Base-by-base conservation (phyloP, 2,797 vertebrate species). In the Yasuhikotakia modesta region DNA sequence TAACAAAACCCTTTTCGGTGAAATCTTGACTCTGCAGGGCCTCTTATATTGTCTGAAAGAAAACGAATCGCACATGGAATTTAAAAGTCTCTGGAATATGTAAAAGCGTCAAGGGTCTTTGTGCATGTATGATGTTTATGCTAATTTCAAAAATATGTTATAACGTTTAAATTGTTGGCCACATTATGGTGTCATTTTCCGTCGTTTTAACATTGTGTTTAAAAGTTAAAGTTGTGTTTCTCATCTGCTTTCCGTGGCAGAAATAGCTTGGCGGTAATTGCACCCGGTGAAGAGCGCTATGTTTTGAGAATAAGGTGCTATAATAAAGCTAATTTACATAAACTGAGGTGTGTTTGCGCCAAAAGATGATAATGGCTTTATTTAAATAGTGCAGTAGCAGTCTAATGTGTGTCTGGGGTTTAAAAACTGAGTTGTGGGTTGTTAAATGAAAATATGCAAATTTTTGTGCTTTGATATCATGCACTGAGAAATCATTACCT, bases 1-100 rank as follows among this genome's bases (percentile, higher is more conserved):
- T 52, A 77, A 77, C 67, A 63, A 77, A 70, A 58, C 27, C 66
- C 35, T 63, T 75, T 77, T 61, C 22, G 66, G 75, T 27, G 55
- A 52, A 66, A 50, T 77, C 55, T 77, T 77, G 63, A 70, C 66
- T 53, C 19, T 4, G 11, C 10, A 14, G 2, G 45, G 53, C 65
- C 65, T 76, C 43, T 12, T 76, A 48, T 17, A 11, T 68, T 58
- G 52, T 69, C 39, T 69, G 60, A 17, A n/a, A 60, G 68, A 58
- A 19, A 14, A 39, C 4, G 2, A 14, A 69, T 13, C 39, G 8
- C n/a, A 22, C 43, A 52, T 35, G 17, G 10, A 3, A 63, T 39
- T 50, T 60, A 17, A 27, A 57, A 60, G 24, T 69, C 57, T 76
- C 35, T 68, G 6, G 64, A 30, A 17, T 55, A 53, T 27, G 39